These are phyloP conservation scores for Lycaon pictus DNA, from an alignment of 2,113 vertebrate genomes.

Conservation along the genomic window DNA sequence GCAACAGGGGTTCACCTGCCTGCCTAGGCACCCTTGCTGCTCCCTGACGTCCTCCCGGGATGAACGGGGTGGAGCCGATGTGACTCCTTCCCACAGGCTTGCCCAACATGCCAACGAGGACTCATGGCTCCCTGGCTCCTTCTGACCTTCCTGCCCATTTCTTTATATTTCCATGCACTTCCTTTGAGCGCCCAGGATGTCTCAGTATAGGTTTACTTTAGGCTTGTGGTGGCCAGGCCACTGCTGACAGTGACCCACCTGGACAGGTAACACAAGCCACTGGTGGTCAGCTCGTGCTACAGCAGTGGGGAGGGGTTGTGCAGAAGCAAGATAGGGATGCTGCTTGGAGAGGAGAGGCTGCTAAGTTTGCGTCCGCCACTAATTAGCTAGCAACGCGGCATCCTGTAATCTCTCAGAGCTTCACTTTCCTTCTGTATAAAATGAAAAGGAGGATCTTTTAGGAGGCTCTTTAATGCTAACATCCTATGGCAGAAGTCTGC, in stretches of 20 bases:
- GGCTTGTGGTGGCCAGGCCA: background rate
- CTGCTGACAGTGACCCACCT: background rate
- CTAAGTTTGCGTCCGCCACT: background rate
- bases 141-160: background rate
- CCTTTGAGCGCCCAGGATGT: background rate
- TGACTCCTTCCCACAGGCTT: background rate
- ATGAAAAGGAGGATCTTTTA: background rate
- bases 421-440: background rate
- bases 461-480: background rate
- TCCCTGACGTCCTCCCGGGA: too few relatives aligned
- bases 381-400: background rate
- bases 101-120: background rate
- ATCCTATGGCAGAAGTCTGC: background rate
- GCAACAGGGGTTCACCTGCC: fast-evolving
- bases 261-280: background rate
- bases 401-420: background rate
- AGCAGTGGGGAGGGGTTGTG: background rate
- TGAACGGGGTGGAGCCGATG: too few relatives aligned
- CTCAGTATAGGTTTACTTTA: background rate
- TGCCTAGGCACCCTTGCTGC: fast-evolving
- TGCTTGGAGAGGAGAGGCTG: too few relatives aligned
- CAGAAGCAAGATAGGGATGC: background rate
- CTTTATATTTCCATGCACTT: background rate
- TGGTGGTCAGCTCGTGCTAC: background rate
- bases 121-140: background rate